Evolutionary conservation across 2,888 invertebrate species (phyloP), one percentile per base, ranked within the genome.

Genomic region (Sepiola atlantica): DNA sequence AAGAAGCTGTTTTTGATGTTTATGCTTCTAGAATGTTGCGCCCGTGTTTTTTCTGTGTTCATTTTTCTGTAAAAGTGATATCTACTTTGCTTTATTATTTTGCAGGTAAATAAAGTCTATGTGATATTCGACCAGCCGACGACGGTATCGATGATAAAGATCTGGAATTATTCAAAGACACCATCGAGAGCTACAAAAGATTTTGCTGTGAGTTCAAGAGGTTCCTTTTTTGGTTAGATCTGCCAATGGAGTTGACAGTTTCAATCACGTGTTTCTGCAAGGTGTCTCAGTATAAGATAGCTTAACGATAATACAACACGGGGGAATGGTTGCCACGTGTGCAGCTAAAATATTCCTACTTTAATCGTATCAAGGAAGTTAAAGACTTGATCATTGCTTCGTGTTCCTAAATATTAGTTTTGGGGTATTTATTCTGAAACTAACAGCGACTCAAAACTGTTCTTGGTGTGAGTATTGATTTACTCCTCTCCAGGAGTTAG

Each of bases 81-180:
- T 32, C 0, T n/a, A 12, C 2, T 16, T 14, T 77, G 12, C 28
- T 77, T 77, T 77, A 12, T 4, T 77, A 77, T 77, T 32, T 77
- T 32, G 4, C 98, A 98, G 97, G 97, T 98, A 55, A 98, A 98
- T 97, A 98, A 98, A 96, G 98, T 99, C 94, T 98, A 98, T 97
- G 98, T 99, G 95, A 98, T 98, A 94, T 98, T 98, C 97, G 98
- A 98, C 97, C 97, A 98, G 93, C 98, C 98, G 2, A 98, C 98
- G 3, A 98, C 98, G 32, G 98, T 98, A 24, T 98, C 98, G 28
- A 98, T 98, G 96, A 98, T 99, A 94, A 98, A 98, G 96, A 97
- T 99, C 95, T 99, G 98, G 98, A 99, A 98, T 97, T 99, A 99
- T 97, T 98, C 98, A 57, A 99, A 99, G 97, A 98, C 98, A 0